These are phyloP conservation scores for Nyctalus aviator DNA, from an alignment of 2,797 vertebrate species.

Conservation along the genomic window DNA sequence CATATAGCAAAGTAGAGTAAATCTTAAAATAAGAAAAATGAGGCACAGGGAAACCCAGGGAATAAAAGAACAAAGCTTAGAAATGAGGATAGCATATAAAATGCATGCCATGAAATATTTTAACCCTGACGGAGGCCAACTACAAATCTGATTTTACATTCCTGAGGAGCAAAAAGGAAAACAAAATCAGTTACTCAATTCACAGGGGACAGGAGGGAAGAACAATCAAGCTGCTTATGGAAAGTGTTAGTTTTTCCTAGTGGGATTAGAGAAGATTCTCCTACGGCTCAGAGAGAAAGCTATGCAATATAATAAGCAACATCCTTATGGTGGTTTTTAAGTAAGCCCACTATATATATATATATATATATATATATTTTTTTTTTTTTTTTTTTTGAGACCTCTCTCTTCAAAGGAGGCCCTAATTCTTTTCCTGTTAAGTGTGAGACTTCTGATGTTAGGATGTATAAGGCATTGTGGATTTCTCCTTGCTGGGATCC, in stretches of 20 bases:
- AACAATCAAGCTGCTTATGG: not conserved
- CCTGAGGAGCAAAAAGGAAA: slow-evolving; percentile 36
- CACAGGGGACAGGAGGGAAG: not conserved
- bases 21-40: slow-evolving; percentile 58
- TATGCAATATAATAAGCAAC: not conserved
- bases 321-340: not conserved
- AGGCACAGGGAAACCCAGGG: not conserved
- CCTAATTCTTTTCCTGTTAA: not conserved
- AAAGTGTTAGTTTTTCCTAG: not conserved
- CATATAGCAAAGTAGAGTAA: slow-evolving; percentile 26
- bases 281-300: not conserved
- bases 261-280: not conserved
- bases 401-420: not conserved
- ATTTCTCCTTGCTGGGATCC: not conserved
- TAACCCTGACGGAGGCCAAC: not conserved
- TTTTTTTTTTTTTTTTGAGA: not conserved
- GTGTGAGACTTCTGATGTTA: not conserved
- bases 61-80: slow-evolving; percentile 47
- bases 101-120: not conserved
- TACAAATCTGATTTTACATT: slow-evolving; percentile 47
- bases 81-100: not conserved
- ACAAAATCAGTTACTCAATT: not conserved
- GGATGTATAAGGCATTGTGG: not conserved
- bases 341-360: not conserved
- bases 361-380: too few species aligned